Base-by-base conservation (phyloP, 2,797 vertebrate genomes). In the Pangasius krempfi region DNA sequence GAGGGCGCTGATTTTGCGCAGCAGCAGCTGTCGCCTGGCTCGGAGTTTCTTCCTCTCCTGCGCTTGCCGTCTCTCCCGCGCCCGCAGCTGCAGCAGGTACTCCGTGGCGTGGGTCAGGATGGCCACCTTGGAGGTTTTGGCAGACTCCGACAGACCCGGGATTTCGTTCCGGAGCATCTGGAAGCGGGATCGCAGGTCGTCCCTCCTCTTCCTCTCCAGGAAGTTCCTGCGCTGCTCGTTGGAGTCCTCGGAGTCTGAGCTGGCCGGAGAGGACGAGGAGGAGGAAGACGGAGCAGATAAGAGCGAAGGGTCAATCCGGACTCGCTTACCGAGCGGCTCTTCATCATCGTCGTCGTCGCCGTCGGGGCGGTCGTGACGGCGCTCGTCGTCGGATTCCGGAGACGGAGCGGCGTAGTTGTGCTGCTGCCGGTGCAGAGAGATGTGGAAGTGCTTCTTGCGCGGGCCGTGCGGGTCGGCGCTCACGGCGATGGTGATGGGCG, bases 391-490 rank as follows among this genome's bases (percentile, higher is more conserved):
- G 33, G 93, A 96, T 18, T 98, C 98, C 0, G 98, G 97, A 0
- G 97, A 98, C 25, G 97, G 97, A 16, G 98, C 98, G 0, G 98
- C 98, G 0, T 99, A 99, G 95, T 99, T 99, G 95, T 99, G 98
- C 90, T 99, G 98, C 91, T 99, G 98, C 90, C 97, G 97, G 92
- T 99, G 98, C 86, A 99, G 97, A 0, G 98, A 98, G 92, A 98
- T 96, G 91, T 99, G 98, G 95, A 99, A 99, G 84, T 95, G 97
- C 76, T 98, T 98, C 93, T 97, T 98, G 92, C 97, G 97, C 37
- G 96, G 96, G 50, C 97, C 97, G 91, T 96, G 89, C 4, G 97
- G 97, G 94, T 98, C 98, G 0, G 97, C 98, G 0, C 97, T 96
- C 54, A 99, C 97, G 0, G 97, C 98, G 94, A 99, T 96, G 89